Evolutionary conservation across 2,113 vertebrate genomes (phyloP).

Genomic region (Calidris pugnax): DNA sequence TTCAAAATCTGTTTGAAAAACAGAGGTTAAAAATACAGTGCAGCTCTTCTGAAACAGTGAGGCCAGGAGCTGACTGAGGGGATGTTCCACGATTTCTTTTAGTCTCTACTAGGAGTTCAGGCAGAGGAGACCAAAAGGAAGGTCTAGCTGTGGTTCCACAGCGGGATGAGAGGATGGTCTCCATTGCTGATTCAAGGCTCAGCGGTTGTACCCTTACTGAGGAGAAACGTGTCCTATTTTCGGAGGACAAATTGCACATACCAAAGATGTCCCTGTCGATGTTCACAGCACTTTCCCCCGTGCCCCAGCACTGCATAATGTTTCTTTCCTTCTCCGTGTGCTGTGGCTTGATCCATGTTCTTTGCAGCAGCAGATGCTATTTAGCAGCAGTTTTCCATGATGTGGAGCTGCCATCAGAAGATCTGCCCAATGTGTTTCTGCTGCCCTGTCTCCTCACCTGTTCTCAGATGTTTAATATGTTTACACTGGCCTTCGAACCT

Average conservation of each 20-base stretch:
- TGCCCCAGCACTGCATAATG: not conserved
- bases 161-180: not conserved
- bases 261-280: accelerated
- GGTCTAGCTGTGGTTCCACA: not conserved
- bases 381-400: not conserved
- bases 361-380: not conserved
- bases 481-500: not conserved
- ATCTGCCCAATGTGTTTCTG: not conserved
- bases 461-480: not conserved
- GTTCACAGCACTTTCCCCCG: not conserved
- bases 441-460: not conserved
- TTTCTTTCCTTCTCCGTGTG: accelerated
- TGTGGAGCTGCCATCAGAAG: not conserved
- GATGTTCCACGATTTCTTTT: not conserved
- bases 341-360: not conserved
- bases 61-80: not conserved
- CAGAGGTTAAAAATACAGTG: not conserved
- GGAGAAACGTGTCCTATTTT: accelerated
- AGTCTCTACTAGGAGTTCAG: not conserved
- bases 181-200: not conserved
- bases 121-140: not conserved
- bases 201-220: not conserved
- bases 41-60: not conserved
- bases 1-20: not conserved
- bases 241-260: not conserved